phyloP scores from a whole-genome alignment of 2,797 vertebrate genomes.

The Catostomus latipinnis region DNA sequence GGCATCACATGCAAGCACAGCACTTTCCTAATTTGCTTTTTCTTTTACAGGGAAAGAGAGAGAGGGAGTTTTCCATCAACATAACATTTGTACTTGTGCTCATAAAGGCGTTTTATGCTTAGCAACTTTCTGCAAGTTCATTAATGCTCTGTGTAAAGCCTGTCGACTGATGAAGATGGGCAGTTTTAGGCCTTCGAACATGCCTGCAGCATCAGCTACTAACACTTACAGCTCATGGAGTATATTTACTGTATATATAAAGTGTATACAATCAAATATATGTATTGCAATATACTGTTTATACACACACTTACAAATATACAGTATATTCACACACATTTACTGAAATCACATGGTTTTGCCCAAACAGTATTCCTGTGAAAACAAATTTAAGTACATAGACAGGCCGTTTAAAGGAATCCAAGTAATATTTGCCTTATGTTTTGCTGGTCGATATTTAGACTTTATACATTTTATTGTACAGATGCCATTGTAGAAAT shows the following conservation, averaged over 20 bases:
- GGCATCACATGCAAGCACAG: slow-evolving; percentile 52
- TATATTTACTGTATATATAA: slow-evolving; percentile 6
- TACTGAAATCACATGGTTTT: no score
- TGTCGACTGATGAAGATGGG: slow-evolving; percentile 23
- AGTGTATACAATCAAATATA: not conserved
- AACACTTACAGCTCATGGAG: slow-evolving; percentile 17
- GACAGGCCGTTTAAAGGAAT: no score
- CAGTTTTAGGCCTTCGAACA: slow-evolving; percentile 4
- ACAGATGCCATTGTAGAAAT: no score
- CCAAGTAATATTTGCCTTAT: no score
- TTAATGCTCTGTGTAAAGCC: slow-evolving; percentile 29
- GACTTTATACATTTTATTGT: no score
- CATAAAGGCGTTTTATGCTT: slow-evolving; percentile 37
- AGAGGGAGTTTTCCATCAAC: slow-evolving; percentile 35
- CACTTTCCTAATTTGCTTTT: slow-evolving; percentile 42
- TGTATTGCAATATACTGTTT: not conserved
- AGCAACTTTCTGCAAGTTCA: slow-evolving; percentile 19
- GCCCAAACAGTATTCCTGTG: no score
- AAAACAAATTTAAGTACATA: no score
- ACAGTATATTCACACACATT: not conserved
- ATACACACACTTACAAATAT: not conserved
- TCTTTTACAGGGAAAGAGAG: slow-evolving; percentile 7
- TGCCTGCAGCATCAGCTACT: not conserved
- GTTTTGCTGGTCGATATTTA: no score
- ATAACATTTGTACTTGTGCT: slow-evolving; percentile 36